These are phyloP conservation scores for Eupeodes latifasciatus DNA, from an alignment of 2,888 invertebrate genomes.

Conservation along the genomic window DNA sequence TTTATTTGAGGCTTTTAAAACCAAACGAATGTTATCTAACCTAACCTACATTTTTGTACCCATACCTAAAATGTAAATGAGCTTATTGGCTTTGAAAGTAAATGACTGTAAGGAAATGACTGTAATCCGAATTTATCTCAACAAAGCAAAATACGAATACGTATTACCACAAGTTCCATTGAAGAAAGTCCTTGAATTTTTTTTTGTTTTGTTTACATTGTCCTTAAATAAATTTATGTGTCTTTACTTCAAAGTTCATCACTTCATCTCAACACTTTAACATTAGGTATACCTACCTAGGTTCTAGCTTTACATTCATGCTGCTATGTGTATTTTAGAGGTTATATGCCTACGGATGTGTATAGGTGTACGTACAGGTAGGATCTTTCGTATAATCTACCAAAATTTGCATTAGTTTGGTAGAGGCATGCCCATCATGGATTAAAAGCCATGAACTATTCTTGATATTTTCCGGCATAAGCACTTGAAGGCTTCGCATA, in stretches of 20 bases:
- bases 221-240: constrained; percentile 14
- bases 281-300: too few relatives aligned
- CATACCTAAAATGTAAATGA: too few relatives aligned
- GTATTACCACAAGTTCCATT: constrained; percentile 2
- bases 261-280: constrained; percentile 15
- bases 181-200: background rate
- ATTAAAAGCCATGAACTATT: constrained; percentile 36
- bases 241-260: constrained; percentile 38
- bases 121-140: background rate
- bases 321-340: background rate
- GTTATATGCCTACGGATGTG: too few relatives aligned
- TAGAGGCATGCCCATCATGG: background rate
- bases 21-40: too few relatives aligned
- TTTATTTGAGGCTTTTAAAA: too few relatives aligned
- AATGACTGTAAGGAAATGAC: background rate
- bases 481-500: constrained; percentile 19
- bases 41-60: too few relatives aligned
- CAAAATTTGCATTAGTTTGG: constrained; percentile 1
- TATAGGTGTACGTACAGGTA: background rate
- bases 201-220: background rate
- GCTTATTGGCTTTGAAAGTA: background rate
- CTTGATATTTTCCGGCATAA: constrained; percentile 48
- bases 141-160: constrained; percentile 4
- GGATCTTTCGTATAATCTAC: background rate
- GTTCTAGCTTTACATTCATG: too few relatives aligned